Evolutionary conservation across 2,113 vertebrate genomes (phyloP).

Genomic region (Colinus virginianus): DNA sequence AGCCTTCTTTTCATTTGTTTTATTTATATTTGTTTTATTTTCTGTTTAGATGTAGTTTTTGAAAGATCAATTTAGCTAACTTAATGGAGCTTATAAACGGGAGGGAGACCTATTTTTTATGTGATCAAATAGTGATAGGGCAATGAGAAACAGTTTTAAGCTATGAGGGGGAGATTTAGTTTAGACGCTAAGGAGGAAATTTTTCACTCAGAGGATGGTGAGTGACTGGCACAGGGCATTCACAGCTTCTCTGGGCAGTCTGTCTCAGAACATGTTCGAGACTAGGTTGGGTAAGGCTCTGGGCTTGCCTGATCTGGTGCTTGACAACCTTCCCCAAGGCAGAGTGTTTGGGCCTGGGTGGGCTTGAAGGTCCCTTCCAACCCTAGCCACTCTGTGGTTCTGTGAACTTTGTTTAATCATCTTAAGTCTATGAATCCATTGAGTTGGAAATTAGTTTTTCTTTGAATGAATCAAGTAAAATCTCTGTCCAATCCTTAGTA

Average conservation of each 20-base stretch:
- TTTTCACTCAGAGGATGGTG: neutral
- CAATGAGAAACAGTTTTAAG: neutral
- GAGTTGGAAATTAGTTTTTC: neutral
- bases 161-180: neutral
- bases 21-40: neutral
- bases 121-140: neutral
- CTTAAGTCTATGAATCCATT: neutral
- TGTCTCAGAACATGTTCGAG: neutral
- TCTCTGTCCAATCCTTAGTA: neutral
- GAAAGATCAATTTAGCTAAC: accelerated
- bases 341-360: no score
- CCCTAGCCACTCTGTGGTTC: neutral
- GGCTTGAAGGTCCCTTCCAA: neutral
- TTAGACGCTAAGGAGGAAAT: neutral
- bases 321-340: neutral
- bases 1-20: neutral
- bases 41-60: neutral
- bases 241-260: neutral
- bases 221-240: neutral
- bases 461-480: neutral
- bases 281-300: neutral
- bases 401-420: neutral
- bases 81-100: neutral
- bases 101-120: neutral
- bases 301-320: neutral